Percentiles rank a stretch among this genome's conserved stretches.
These are phyloP conservation scores for Pyrgus malvae DNA, from an alignment of 2,888 invertebrate genomes.

Conservation along the genomic window DNA sequence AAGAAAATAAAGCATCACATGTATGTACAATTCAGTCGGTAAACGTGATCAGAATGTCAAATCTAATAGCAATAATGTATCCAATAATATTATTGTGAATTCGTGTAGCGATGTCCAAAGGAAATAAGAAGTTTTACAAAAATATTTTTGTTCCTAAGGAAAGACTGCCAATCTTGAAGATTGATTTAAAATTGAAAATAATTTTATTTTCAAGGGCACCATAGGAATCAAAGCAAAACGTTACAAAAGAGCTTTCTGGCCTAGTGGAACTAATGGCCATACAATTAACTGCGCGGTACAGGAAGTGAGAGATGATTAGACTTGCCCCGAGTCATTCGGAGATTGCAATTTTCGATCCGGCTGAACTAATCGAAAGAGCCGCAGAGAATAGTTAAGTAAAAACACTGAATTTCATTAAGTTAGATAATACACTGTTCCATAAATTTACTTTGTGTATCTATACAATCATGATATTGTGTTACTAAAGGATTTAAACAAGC, in stretches of 20 bases:
- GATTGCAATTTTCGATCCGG: constrained; percentile 50
- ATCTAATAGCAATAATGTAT: no score
- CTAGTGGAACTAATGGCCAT: constrained; percentile 70
- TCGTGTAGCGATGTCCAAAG: not conserved
- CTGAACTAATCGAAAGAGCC: constrained; percentile 42
- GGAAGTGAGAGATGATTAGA: constrained; percentile 70
- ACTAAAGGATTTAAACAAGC: not conserved
- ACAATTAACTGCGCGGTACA: constrained; percentile 64
- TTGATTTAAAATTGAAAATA: no score
- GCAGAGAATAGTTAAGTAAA: not conserved
- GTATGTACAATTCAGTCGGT: not conserved
- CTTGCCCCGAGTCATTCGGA: constrained; percentile 58
- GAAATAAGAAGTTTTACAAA: constrained; percentile 4
- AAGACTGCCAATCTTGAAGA: no score
- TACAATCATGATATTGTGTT: constrained; percentile 1
- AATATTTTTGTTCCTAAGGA: not conserved
- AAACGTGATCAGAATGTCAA: constrained; percentile 7
- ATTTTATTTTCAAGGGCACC: constrained; percentile 41
- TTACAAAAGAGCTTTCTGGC: constrained; percentile 53
- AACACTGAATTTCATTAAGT: no score
- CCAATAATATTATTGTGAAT: constrained; percentile 10
- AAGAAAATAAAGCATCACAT: constrained; percentile 1
- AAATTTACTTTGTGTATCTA: no score
- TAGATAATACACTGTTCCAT: not conserved
- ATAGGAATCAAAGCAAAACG: constrained; percentile 48